These are phyloP conservation scores for Pediacus dermestoides DNA, from an alignment of 2,888 invertebrate species.

Conservation along the genomic window DNA sequence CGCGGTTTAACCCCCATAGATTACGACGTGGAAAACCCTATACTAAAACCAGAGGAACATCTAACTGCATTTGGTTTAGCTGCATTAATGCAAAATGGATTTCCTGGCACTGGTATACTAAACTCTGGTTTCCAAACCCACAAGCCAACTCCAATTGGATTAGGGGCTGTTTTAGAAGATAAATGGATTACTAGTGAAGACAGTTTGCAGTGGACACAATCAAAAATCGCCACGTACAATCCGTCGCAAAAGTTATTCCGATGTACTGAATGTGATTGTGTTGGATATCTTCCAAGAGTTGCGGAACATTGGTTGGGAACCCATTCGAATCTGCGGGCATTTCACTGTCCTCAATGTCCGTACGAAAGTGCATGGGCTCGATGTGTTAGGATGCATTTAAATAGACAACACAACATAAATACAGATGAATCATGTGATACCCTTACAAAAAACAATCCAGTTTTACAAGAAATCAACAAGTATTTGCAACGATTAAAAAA, in stretches of 20 bases:
- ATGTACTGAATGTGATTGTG: slow-evolving; percentile 73
- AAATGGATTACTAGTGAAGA: slow-evolving; percentile 70
- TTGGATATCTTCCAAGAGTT: slow-evolving; percentile 68
- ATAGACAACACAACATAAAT: slow-evolving; percentile 67
- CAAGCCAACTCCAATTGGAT: slow-evolving; percentile 39
- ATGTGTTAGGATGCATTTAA: slow-evolving; percentile 69
- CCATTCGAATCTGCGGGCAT: slow-evolving; percentile 64
- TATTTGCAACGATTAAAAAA: slow-evolving; percentile 66
- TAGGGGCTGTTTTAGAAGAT: slow-evolving; percentile 41
- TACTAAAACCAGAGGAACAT: slow-evolving; percentile 68
- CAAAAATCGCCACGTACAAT: slow-evolving; percentile 77
- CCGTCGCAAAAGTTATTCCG: slow-evolving; percentile 71
- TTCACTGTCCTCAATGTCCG: slow-evolving; percentile 64
- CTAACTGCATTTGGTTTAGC: slow-evolving; percentile 70
- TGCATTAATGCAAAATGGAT: slow-evolving; percentile 72
- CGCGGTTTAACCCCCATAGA: slow-evolving; percentile 51
- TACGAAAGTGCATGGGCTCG: slow-evolving; percentile 75
- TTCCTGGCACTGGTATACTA: slow-evolving; percentile 63
- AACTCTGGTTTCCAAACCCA: slow-evolving; percentile 58
- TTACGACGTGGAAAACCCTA: slow-evolving; percentile 49
- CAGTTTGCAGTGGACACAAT: slow-evolving; percentile 70
- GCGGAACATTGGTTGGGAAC: slow-evolving; percentile 77
- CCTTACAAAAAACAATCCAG: slow-evolving; percentile 67
- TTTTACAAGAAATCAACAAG: slow-evolving; percentile 69
- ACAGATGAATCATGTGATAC: slow-evolving; percentile 58